These are phyloP conservation scores for Clarias platycephalus DNA, from an alignment of 2,797 vertebrate genomes.

Conservation along the genomic window DNA sequence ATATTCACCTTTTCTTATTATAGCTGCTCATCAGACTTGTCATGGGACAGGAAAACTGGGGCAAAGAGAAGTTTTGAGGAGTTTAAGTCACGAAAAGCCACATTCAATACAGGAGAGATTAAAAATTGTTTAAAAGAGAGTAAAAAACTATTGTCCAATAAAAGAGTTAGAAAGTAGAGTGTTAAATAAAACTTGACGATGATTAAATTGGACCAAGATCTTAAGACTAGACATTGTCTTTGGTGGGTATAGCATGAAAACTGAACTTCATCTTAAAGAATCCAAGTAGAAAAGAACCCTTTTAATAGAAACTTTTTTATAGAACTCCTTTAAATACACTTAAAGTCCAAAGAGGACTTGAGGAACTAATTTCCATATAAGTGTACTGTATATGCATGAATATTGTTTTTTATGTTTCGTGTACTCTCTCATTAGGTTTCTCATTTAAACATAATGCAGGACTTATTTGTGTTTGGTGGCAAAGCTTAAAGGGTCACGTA, in stretches of 20 bases:
- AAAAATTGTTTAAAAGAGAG: neutral
- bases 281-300: neutral
- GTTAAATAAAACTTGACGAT: neutral
- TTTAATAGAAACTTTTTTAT: no score
- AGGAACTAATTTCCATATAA: neutral
- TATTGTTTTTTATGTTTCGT: neutral
- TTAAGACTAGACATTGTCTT: neutral
- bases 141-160: neutral
- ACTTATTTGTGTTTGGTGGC: neutral
- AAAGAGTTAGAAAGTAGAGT: neutral
- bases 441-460: constrained; percentile 11
- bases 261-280: neutral
- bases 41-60: neutral
- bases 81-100: neutral
- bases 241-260: neutral
- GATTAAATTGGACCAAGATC: neutral
- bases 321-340: neutral
- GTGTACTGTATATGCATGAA: neutral
- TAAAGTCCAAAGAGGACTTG: no score
- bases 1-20: neutral
- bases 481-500: neutral
- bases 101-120: neutral
- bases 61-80: neutral
- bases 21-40: neutral
- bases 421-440: neutral